Percentiles rank a stretch among this genome's conserved stretches.
These are phyloP conservation scores for Monopterus albus DNA, from an alignment of 2,113 vertebrate species.

Conservation along the genomic window DNA sequence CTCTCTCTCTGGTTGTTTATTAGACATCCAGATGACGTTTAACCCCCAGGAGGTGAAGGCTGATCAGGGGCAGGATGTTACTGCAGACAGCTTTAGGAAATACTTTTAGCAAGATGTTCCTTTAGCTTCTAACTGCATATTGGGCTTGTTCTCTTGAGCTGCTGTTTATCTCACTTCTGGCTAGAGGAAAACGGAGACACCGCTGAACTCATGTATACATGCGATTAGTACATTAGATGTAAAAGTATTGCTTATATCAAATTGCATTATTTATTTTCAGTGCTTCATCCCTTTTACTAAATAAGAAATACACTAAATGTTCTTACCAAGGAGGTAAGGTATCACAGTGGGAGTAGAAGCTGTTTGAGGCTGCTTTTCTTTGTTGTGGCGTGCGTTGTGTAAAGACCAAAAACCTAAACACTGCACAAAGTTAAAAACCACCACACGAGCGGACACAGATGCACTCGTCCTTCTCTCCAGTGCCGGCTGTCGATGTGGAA, in stretches of 20 bases:
- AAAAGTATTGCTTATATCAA: neutral
- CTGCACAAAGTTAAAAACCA: constrained; percentile 43
- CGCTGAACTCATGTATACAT: no score
- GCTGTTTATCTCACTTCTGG: neutral
- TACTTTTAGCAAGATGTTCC: constrained; percentile 21
- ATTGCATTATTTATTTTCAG: neutral
- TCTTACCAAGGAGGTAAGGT: no score
- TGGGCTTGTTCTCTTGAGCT: neutral
- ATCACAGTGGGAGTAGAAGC: neutral
- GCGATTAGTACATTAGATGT: no score
- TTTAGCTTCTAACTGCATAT: neutral
- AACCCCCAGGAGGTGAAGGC: constrained; percentile 55
- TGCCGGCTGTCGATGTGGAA: constrained; percentile 82
- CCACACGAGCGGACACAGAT: constrained; percentile 39
- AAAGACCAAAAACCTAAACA: neutral
- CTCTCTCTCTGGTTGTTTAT: constrained; percentile 40
- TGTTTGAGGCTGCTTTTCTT: neutral
- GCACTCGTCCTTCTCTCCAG: constrained; percentile 40
- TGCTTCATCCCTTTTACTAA: neutral
- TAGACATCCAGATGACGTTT: constrained; percentile 52
- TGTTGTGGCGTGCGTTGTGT: neutral
- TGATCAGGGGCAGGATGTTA: constrained; percentile 65
- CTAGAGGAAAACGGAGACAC: no score
- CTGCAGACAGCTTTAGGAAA: constrained; percentile 44
- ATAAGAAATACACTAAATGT: neutral